These are phyloP conservation scores for Apus apus DNA, from an alignment of 2,113 vertebrate species.

Conservation along the genomic window DNA sequence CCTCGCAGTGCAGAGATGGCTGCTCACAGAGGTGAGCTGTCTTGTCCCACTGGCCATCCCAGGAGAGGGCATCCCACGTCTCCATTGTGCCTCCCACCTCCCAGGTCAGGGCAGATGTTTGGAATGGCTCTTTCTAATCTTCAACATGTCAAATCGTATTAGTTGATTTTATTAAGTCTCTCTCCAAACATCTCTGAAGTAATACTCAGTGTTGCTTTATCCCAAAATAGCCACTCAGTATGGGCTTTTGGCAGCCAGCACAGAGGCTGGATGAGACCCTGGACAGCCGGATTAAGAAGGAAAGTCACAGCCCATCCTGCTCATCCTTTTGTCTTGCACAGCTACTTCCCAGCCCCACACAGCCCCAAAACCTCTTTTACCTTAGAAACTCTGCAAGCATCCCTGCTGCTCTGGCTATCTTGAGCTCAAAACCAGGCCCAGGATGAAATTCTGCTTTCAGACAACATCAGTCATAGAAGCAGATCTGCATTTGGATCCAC, in stretches of 20 bases:
- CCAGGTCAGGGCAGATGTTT: not conserved
- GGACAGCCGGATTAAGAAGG: not conserved
- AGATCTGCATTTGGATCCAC: not conserved
- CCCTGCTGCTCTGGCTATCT: not conserved
- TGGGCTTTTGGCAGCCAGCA: conserved; percentile 31
- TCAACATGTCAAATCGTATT: conserved; percentile 12
- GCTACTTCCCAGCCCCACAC: not conserved
- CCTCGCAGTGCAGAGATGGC: not conserved
- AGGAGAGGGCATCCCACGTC: not conserved
- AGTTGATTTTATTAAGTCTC: conserved; percentile 31
- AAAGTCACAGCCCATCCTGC: not conserved
- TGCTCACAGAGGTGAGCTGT: not conserved
- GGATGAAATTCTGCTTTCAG: not conserved
- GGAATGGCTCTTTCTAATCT: not conserved
- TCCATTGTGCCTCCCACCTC: not conserved
- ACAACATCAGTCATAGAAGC: not conserved
- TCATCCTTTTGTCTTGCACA: not conserved
- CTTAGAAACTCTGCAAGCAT: not conserved
- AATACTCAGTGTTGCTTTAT: not conserved
- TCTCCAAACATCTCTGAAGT: conserved; percentile 41
- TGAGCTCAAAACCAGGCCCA: not conserved
- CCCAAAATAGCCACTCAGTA: conserved; percentile 13
- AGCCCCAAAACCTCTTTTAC: not conserved
- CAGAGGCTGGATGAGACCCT: not conserved
- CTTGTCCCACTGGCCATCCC: not conserved